Conservation (phyloP, 1,140 invertebrate genomes). For the silkworm (Bombyx mori) region ASM3026992v2 NC_085124.1:6869501-6870000, state of each 20-base stretch:
- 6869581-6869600: slow-evolving; percentile 45
- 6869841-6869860: slow-evolving; percentile 53
- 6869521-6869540: slow-evolving; percentile 35
- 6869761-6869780: slow-evolving; percentile 39
- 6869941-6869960: slow-evolving; percentile 58
- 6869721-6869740: slow-evolving; percentile 45
- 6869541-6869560: slow-evolving; percentile 43
- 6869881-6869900: slow-evolving; percentile 51
- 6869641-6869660: slow-evolving; percentile 62
- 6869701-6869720: slow-evolving; percentile 56
- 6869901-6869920: slow-evolving; percentile 44
- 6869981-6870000: slow-evolving; percentile 53
- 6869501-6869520: slow-evolving; percentile 48
- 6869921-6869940: slow-evolving; percentile 46
- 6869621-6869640: slow-evolving; percentile 64
- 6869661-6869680: slow-evolving; percentile 62
- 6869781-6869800: slow-evolving; percentile 30
- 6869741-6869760: slow-evolving; percentile 62
- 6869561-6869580: slow-evolving; percentile 37
- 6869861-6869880: slow-evolving; percentile 66
- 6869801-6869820: slow-evolving; percentile 34
- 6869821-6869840: slow-evolving; percentile 38
- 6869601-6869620: slow-evolving; percentile 49
- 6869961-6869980: slow-evolving; percentile 42
- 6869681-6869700: slow-evolving; percentile 45